Evolutionary conservation across 2,888 invertebrate genomes (phyloP), one percentile per base, ranked within the genome.

Genomic region (Cordylochernes scorpioides): DNA sequence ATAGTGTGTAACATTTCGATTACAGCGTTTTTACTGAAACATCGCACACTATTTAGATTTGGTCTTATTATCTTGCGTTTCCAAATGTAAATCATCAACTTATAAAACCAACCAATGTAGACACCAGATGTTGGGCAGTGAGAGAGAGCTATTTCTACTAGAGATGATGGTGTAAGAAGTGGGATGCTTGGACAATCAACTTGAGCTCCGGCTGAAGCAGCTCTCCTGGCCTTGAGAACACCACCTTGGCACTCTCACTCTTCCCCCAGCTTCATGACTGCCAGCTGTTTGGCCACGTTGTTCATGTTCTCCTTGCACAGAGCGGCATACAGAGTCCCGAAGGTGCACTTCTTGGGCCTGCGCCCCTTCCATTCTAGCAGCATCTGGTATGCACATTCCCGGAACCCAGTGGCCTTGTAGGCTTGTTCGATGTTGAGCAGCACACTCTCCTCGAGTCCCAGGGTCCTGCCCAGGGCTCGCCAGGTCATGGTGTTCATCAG

Each of bases 301-400:
- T 34, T 36, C 44, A 47, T 44, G 7, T 36, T 39, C 29, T 45
- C 46, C 26, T 39, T 40, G 3, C 30, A 18, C 5, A 47, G 34
- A 1, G 45, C 42, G 5, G 30, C 24, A 31, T 45, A 45, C 6
- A 47, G 34, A 5, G 26, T 34, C 5, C 46, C 46, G 35, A 41
- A 43, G 1, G 42, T 47, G 27, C 43, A 45, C 15, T 41, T 39
- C n/a, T 30, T 28, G 3, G 45, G 44, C 25, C 31, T 37, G 9
- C 39, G 32, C 7, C 41, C 41, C 29, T 42, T 44, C 46, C 46
- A 47, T 8, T 37, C 34, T 9, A 46, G 27, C n/a, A 47, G 35
- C 42, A 46, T 43, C 31, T 47, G 47, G 29, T 45, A 47, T 2
- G 44, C 37, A 34, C 44, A 44, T 30, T 47, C 47, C 8, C 46